A percentile compares a stretch with the other conserved stretches of the same genome.
These are phyloP conservation scores for Callopanchax toddi DNA, from an alignment of 2,113 vertebrate genomes.

Conservation along the genomic window DNA sequence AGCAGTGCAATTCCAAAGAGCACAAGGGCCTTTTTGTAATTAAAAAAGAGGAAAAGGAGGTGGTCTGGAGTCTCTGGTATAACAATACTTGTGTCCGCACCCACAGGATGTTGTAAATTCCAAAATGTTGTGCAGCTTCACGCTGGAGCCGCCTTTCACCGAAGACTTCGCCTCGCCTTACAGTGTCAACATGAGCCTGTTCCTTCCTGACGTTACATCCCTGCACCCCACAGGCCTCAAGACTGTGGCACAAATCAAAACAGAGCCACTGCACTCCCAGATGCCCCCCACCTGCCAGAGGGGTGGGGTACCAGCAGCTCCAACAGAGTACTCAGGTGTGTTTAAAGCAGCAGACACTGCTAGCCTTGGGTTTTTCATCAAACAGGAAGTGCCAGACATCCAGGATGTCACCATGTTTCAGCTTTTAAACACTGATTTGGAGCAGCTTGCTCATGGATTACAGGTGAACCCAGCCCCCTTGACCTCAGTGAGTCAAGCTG, in stretches of 20 bases:
- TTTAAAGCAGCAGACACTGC: constrained; percentile 82
- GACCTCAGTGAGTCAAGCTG: constrained; percentile 80
- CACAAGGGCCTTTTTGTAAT: constrained; percentile 51
- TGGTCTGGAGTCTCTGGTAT: too few relatives aligned
- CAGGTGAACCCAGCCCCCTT: constrained; percentile 84
- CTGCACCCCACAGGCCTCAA: constrained; percentile 88
- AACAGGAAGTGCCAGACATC: constrained; percentile 92
- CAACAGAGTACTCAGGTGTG: constrained; percentile 88
- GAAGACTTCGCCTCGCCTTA: constrained; percentile 89
- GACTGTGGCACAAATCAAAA: constrained; percentile 89
- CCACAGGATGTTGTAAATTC: constrained; percentile 80
- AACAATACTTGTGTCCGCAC: constrained; percentile 86
- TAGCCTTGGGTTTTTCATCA: constrained; percentile 87
- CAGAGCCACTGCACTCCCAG: constrained; percentile 85
- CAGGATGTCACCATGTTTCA: constrained; percentile 92
- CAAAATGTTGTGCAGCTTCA: constrained; percentile 86
- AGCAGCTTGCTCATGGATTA: constrained; percentile 81
- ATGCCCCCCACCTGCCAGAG: constrained; percentile 84
- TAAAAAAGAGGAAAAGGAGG: not conserved
- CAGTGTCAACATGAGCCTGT: constrained; percentile 96
- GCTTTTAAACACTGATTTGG: constrained; percentile 91
- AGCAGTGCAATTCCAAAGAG: constrained; percentile 76
- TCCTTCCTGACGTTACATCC: constrained; percentile 90
- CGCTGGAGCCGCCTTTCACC: constrained; percentile 87
- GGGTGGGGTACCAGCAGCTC: constrained; percentile 70